Base-by-base conservation (phyloP, 1,140 invertebrate genomes). In the Berghia stephanieae region DNA sequence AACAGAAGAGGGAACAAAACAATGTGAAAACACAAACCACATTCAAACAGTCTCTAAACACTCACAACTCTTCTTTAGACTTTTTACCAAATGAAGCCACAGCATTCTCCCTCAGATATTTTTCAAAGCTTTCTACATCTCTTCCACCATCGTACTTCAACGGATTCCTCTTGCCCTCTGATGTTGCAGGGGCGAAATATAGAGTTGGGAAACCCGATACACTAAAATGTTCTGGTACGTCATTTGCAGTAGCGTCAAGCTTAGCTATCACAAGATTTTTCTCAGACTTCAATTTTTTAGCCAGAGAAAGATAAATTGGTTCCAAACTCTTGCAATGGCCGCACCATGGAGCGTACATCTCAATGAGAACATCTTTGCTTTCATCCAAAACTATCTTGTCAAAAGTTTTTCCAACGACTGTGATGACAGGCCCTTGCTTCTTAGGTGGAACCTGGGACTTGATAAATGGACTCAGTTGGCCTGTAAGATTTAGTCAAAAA, bases 271-370 rank as follows among this genome's bases (percentile, higher is more conserved):
- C 93, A 16, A 99, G 93, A 77, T 91, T 89, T 81, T 96, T 93
- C 90, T 99, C 97, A 79, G 94, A 90, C 81, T 87, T 86, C 85
- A 99, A 89, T 91, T 97, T 96, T 74, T 94, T 94, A 55, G 95
- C 98, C 27, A 99, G 90, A 87, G 99, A 96, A 80, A 98, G 96
- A 89, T 92, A 99, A n/a, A 95, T 92, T 34, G 98, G 98, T 44
- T 96, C 93, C n/a, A 99, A 91, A 88, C 96, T 96, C 90, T 88
- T 98, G 91, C 98, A 99, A 87, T 99, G 98, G 78, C 98, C 98
- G 88, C 98, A 99, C 97, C 97, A 99, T 0, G 97, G 96, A 38
- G 97, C 97, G 90, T 99, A 99, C 89, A 99, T 97, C 89, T 99
- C 97, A 80, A 99, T 93, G 2, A 99, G 90, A 1, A 96, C 95